These are phyloP conservation scores for Eupelmus urozonus DNA, from an alignment of 2,888 invertebrate genomes.

Conservation along the genomic window DNA sequence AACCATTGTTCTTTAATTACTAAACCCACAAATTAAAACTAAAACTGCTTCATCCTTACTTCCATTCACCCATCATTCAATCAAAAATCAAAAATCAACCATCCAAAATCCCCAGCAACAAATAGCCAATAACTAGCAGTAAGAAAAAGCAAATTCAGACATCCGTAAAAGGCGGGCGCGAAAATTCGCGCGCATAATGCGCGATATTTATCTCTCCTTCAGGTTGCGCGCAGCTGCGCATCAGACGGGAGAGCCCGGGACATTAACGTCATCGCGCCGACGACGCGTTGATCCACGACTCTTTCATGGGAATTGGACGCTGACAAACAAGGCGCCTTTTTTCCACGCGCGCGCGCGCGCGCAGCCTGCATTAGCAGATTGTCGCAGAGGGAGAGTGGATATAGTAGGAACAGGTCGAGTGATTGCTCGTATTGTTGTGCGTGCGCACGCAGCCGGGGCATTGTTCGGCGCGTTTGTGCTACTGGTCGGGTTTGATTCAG, in stretches of 20 bases:
- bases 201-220: conserved; percentile 16
- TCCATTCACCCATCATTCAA: no score
- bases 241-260: conserved; percentile 6
- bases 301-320: conserved; percentile 56
- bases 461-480: no score
- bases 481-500: no score
- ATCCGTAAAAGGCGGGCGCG: neutral
- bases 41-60: no score
- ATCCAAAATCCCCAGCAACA: no score
- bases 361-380: conserved; percentile 56
- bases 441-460: no score
- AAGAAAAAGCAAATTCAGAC: no score
- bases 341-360: neutral
- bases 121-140: no score
- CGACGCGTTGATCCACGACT: conserved; percentile 58
- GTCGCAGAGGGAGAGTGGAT: neutral
- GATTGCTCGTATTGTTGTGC: no score
- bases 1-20: no score
- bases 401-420: neutral
- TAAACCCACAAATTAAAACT: no score
- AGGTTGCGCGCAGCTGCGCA: neutral
- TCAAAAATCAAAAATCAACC: no score
- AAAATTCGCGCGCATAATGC: conserved; percentile 22
- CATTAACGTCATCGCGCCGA: conserved; percentile 47
- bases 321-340: conserved; percentile 42